A percentile compares a stretch with the other conserved stretches of the same genome.
These are phyloP conservation scores for Harpalus rubripes DNA, from an alignment of 2,888 invertebrate species.

Conservation along the genomic window DNA sequence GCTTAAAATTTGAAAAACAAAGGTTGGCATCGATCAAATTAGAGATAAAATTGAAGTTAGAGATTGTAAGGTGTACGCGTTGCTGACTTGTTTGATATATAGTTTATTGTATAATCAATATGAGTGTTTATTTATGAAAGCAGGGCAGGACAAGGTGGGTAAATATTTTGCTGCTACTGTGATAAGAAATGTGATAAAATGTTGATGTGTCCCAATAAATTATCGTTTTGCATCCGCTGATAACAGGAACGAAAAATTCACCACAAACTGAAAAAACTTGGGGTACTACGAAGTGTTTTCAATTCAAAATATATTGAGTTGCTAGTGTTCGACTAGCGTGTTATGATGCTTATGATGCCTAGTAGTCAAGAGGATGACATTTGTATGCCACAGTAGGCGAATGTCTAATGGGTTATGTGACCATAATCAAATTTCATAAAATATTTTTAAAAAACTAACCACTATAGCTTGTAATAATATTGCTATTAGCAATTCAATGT, in stretches of 20 bases:
- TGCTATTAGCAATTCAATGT: no score
- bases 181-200: constrained; percentile 15
- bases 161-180: constrained; percentile 17
- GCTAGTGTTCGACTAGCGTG: no score
- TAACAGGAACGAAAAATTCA: background rate
- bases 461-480: no score
- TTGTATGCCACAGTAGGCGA: no score
- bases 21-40: constrained; percentile 3
- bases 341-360: no score
- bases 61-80: background rate
- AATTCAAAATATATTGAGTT: no score
- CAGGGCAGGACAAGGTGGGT: background rate
- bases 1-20: constrained; percentile 21
- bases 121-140: constrained; percentile 13
- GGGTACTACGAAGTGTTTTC: no score
- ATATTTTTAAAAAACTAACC: no score
- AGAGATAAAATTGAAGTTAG: constrained; percentile 5
- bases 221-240: background rate
- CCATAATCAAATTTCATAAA: no score
- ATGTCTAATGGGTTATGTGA: no score
- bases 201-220: constrained; percentile 10
- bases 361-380: no score
- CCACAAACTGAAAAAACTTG: background rate
- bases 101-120: constrained; percentile 14
- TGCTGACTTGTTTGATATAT: constrained; percentile 15